Conservation (phyloP, 2,888 invertebrate species). For the Sphaerophoria taeniata region DNA sequence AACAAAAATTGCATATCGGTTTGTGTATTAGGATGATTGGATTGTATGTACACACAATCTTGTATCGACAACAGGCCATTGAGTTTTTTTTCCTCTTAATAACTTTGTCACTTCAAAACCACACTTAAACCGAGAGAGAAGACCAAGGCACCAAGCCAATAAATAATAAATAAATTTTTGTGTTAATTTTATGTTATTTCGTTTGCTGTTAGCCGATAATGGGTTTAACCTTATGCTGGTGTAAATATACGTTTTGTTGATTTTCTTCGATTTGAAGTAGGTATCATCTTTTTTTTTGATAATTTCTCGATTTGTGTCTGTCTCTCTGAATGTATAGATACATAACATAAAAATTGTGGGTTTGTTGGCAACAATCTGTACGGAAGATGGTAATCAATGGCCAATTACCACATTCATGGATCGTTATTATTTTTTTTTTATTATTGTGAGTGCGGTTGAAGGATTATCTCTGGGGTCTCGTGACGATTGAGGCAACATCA, state of each 20-base stretch:
- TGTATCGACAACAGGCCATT: constrained; percentile 73
- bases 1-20: constrained; percentile 60
- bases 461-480: constrained; percentile 29
- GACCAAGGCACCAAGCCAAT: constrained; percentile 73
- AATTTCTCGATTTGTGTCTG: constrained; percentile 1
- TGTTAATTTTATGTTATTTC: constrained; percentile 78
- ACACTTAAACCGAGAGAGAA: background rate
- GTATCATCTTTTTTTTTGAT: constrained; percentile 4
- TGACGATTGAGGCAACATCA: constrained; percentile 50
- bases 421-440: constrained; percentile 33
- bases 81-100: constrained; percentile 58
- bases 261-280: constrained; percentile 33
- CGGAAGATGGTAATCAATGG: constrained; percentile 74
- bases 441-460: constrained; percentile 66
- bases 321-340: constrained; percentile 17
- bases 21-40: constrained; percentile 54
- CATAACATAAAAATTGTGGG: constrained; percentile 48
- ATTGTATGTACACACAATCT: background rate
- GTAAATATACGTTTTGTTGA: constrained; percentile 35
- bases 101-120: constrained; percentile 65
- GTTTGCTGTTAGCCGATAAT: constrained; percentile 68
- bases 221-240: constrained; percentile 64
- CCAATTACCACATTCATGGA: constrained; percentile 74
- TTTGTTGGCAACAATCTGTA: constrained; percentile 50
- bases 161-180: constrained; percentile 82